Evolutionary conservation across 2,797 vertebrate genomes (phyloP).

Genomic region (Hafferia zeledoni): DNA sequence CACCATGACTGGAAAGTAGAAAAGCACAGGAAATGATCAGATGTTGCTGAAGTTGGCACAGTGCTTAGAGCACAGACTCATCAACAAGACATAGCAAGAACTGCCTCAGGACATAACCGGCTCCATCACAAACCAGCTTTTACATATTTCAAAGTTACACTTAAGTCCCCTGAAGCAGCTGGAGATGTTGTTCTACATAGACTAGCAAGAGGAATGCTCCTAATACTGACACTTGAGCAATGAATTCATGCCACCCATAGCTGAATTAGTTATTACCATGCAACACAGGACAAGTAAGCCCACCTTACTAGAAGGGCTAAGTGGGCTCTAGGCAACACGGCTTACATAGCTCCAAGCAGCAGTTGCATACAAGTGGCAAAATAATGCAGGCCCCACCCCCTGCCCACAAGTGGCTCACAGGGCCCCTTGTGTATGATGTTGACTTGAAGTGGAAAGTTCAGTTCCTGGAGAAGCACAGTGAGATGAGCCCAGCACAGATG

Average conservation of each 20-base stretch:
- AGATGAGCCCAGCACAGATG: background rate
- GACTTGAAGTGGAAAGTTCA: background rate
- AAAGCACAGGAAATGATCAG: background rate
- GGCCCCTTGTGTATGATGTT: background rate
- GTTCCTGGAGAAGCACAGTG: accelerated
- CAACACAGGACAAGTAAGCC: background rate
- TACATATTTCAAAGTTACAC: background rate
- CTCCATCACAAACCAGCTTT: background rate
- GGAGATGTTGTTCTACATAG: background rate
- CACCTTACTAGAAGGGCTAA: background rate
- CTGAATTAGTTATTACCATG: background rate
- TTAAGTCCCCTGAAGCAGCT: background rate
- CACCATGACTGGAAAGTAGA: background rate
- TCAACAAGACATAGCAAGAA: background rate
- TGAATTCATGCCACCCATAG: background rate
- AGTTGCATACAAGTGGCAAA: background rate
- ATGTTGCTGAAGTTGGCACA: background rate
- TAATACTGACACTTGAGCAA: background rate
- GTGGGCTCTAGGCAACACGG: background rate
- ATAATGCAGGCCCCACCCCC: background rate
- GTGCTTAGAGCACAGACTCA: background rate
- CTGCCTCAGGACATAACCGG: background rate
- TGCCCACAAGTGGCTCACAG: background rate
- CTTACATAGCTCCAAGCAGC: background rate
- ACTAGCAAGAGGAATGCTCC: background rate